Evolutionary conservation across 2,113 vertebrate genomes (phyloP), one percentile per base, ranked within the genome.

Genomic region (Rostratula benghalensis): DNA sequence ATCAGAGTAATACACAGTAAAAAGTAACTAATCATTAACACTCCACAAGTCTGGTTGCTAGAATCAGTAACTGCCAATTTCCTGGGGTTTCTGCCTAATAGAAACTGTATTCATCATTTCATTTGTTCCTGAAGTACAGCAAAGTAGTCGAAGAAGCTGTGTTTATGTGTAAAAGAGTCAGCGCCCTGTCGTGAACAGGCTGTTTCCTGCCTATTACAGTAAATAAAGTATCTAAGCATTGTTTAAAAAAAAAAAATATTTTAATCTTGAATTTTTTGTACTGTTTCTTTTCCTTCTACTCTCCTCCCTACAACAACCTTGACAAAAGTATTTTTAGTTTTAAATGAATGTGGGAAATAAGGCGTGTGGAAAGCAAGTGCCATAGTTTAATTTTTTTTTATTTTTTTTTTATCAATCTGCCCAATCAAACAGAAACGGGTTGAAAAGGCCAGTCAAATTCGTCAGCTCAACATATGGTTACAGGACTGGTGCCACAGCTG

Each of bases 1-100:
- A 60, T 57, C 77, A 94, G 69, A 84, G 48, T 78, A 94, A 93
- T 77, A n/a, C 9, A 84, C 24, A 94, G 21, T 93, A 46, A 67
- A 70, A 95, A 68, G 57, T 71, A 96, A 87, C 92, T 95, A 88
- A 92, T 86, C 43, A 70, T 95, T 97, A 87, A 90, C 89, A 22
- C 69, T 91, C 63, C 39, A 85, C 77, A 30, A 94, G n/a, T 75
- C 43, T 82, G 46, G 64, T 43, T 83, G 27, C 28, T 86, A 83
- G 12, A 77, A 54, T 91, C 56, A 94, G 61, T 83, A 94, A 88
- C 48, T 92, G 79, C 11, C 35, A 89, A 92, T 91, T 92, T 89
- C 50, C 85, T 89, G 43, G 27, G 21, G 27, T 91, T 96, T 90
- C 51, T 87, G 21, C 63, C 25, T 73, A 91, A 39, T 37, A 85